Base-by-base conservation (phyloP, 2,888 invertebrate genomes). In the Mythimna impura region DNA sequence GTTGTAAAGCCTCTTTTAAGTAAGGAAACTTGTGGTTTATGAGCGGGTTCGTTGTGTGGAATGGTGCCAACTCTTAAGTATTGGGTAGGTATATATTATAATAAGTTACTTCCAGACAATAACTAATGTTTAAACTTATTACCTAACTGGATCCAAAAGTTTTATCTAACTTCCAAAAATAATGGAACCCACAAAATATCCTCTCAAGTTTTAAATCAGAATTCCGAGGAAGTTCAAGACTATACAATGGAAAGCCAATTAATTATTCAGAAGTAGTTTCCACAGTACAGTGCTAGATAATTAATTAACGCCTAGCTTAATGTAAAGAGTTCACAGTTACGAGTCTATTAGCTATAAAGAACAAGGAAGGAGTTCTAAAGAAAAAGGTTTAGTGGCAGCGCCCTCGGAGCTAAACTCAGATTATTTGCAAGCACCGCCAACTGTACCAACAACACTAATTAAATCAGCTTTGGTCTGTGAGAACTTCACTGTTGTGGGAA, bases 401-500 rank as follows among this genome's bases (percentile, higher is more conserved):
- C 72, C 61, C 74, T 78, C 65, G 71, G 74, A 84, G 76, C 76
- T 82, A 82, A 81, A 83, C 83, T 85, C 68, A 84, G 85, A 87
- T 86, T 90, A 90, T 89, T 89, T 87, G 85, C 88, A 85, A 89
- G 83, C 82, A 82, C 76, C 78, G 83, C 73, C 78, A 88, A 88
- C 87, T 88, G 88, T 78, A 78, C 86, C 79, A 89, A 91, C 88
- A 88, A 86, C 86, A 82, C 88, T 92, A 91, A 91, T 92, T 90
- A 89, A 91, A 90, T 92, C 85, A 87, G 81, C 86, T 87, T 84
- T 84, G 83, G 84, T 80, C 83, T 81, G 85, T 85, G 83, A 87
- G 85, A 86, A 85, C 81, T 87, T 79, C 68, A 82, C 79, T 80
- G 78, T 85, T 84, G 77, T 82, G 83, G 72, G 52, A 82, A 72